Evolutionary conservation across 2,797 vertebrate genomes (phyloP).

Genomic region (Enteromius paludinosus): DNA sequence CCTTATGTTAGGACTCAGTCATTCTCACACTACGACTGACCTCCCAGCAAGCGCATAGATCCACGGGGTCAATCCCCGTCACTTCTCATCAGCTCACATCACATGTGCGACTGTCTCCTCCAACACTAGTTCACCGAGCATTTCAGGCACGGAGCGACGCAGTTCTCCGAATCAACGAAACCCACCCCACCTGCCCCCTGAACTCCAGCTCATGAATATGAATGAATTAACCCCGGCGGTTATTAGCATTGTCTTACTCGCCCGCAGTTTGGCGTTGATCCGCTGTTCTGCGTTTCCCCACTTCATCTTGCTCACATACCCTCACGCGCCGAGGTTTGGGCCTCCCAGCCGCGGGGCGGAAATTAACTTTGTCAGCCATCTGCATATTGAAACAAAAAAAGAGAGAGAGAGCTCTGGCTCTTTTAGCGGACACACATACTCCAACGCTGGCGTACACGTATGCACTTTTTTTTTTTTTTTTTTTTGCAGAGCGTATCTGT

Average conservation of each 20-base stretch:
- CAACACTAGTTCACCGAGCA: background rate
- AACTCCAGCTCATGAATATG: conserved; percentile 53
- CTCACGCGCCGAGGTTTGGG: conserved; percentile 32
- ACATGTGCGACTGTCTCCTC: conserved; percentile 13
- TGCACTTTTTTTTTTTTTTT: no score
- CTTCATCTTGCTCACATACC: conserved; percentile 35
- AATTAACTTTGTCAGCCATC: conserved; percentile 56
- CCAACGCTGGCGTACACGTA: background rate
- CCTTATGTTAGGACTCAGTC: conserved; percentile 32
- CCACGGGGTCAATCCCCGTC: conserved; percentile 49
- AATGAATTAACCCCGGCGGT: conserved; percentile 44
- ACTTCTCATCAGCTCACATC: conserved; percentile 45
- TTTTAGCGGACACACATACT: conserved; percentile 9
- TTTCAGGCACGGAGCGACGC: background rate
- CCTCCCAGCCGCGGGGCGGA: conserved; percentile 29
- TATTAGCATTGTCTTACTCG: conserved; percentile 47
- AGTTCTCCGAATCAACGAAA: conserved; percentile 21
- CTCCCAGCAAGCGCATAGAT: conserved; percentile 41
- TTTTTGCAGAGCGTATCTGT: background rate
- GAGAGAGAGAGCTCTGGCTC: background rate
- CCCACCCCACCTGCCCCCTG: conserved; percentile 14
- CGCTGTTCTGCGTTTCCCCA: background rate
- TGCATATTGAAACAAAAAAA: conserved; percentile 24
- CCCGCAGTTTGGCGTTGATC: conserved; percentile 40
- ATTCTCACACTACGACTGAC: conserved; percentile 38